Evolutionary conservation across 2,888 invertebrate genomes (phyloP).

Genomic region (Andrena camellia): DNA sequence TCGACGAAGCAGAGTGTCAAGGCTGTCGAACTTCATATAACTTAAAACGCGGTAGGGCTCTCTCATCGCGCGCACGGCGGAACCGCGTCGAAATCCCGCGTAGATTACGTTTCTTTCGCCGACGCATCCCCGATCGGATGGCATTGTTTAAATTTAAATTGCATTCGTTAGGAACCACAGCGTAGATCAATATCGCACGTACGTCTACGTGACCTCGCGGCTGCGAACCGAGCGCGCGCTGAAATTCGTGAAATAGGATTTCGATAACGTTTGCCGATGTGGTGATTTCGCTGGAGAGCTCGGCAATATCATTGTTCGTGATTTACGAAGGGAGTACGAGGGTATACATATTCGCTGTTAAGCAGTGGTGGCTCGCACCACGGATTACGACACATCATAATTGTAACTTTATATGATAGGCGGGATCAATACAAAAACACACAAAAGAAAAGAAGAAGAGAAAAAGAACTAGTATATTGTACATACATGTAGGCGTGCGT

Average conservation of each 20-base stretch:
- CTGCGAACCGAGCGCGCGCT: too few species aligned
- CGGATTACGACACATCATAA: conserved; percentile 82
- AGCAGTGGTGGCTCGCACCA: conserved; percentile 69
- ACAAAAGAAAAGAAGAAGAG: conserved; percentile 28
- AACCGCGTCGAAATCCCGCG: not conserved
- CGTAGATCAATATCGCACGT: too few species aligned
- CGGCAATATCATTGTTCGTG: conserved; percentile 54
- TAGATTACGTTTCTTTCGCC: not conserved
- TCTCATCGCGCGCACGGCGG: not conserved
- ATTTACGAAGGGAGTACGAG: conserved; percentile 23
- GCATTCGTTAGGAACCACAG: not conserved
- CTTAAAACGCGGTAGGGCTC: conserved; percentile 13
- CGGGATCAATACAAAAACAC: conserved; percentile 80
- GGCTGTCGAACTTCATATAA: conserved; percentile 23
- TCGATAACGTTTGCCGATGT: not conserved
- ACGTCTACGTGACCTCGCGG: too few species aligned
- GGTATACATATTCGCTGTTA: conserved; percentile 63
- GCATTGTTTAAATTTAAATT: not conserved
- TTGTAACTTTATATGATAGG: conserved; percentile 82
- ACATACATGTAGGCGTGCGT: conserved; percentile 73
- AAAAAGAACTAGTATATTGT: conserved; percentile 76
- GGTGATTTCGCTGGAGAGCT: conserved; percentile 25
- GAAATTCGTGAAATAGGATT: not conserved
- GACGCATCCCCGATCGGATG: not conserved
- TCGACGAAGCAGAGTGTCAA: conserved; percentile 9